Evolutionary conservation across 2,113 vertebrate species (phyloP).

Genomic region (Psittacus erithacus): DNA sequence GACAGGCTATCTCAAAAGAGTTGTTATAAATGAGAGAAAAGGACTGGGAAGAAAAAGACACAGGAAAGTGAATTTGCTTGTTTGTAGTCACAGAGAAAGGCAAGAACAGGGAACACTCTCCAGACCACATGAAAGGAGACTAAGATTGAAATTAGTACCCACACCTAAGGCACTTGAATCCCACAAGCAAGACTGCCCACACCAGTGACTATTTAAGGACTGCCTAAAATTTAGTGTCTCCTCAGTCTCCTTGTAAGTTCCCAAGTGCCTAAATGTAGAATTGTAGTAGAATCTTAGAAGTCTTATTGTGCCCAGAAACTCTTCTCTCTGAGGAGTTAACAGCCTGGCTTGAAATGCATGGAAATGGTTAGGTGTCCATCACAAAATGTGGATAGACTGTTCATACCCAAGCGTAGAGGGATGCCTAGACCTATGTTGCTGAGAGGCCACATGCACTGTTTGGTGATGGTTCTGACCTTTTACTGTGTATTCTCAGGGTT

Average conservation of each 20-base stretch:
- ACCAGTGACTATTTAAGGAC: neutral
- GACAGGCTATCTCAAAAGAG: neutral
- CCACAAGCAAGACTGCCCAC: neutral
- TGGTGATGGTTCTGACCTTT: neutral
- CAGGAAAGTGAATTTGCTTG: neutral
- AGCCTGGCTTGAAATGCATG: neutral
- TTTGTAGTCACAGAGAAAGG: neutral
- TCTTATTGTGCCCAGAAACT: neutral
- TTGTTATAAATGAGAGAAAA: neutral
- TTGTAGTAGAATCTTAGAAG: neutral
- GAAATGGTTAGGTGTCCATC: neutral
- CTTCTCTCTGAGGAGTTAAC: neutral
- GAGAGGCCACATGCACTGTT: neutral
- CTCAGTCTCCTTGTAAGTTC: neutral
- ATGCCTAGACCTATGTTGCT: neutral
- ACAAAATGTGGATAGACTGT: neutral
- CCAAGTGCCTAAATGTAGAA: neutral
- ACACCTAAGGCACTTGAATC: neutral
- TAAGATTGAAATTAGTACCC: neutral
- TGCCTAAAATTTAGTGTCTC: neutral
- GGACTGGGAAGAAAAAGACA: neutral
- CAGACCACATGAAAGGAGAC: fast-evolving
- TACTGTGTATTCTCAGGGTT: fast-evolving
- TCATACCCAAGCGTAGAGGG: neutral
- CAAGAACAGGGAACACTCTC: neutral